Base-by-base conservation (phyloP, 2,888 invertebrate genomes). In the Resseliella maxima region DNA sequence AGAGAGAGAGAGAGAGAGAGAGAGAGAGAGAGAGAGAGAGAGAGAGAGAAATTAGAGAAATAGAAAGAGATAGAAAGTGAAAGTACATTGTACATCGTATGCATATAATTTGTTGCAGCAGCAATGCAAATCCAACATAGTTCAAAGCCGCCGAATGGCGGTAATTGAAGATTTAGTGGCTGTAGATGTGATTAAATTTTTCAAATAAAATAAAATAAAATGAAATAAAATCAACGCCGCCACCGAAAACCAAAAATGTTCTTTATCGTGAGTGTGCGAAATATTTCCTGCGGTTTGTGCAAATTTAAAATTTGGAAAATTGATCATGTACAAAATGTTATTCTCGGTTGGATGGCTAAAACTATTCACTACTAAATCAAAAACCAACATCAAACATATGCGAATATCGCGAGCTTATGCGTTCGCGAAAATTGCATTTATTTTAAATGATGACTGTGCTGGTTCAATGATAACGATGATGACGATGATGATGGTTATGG, bases 201-300 rank as follows among this genome's bases (percentile, higher is more conserved):
- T n/a, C n/a, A 72, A 72, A 31, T 72, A 72, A 72, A 72, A 31
- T 72, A 72, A 1, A n/a, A n/a, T n/a, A n/a, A n/a, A n/a, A n/a
- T n/a, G n/a, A n/a, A n/a, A n/a, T n/a, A n/a, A n/a, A n/a, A n/a
- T n/a, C n/a, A n/a, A n/a, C n/a, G n/a, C n/a, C n/a, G n/a, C n/a
- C n/a, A n/a, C n/a, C n/a, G n/a, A n/a, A 1, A 72, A 72, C 35
- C 31, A 15, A 31, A 72, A 21, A 72, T 72, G 31, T 72, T 72
- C 35, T 31, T 72, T 72, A 72, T 72, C 72, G 31, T 72, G 21
- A n/a, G 21, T 27, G 72, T 2, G 27, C 31, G 15, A 15, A 35
- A 35, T 15, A 31, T 31, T 72, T 27, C 15, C 72, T 72, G 72
- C 15, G 72, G 72, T 72, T 72, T 72, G 72, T 15, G 31, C 15